phyloP scores from a whole-genome alignment of 2,797 vertebrate genomes.

The Champsocephalus esox region DNA sequence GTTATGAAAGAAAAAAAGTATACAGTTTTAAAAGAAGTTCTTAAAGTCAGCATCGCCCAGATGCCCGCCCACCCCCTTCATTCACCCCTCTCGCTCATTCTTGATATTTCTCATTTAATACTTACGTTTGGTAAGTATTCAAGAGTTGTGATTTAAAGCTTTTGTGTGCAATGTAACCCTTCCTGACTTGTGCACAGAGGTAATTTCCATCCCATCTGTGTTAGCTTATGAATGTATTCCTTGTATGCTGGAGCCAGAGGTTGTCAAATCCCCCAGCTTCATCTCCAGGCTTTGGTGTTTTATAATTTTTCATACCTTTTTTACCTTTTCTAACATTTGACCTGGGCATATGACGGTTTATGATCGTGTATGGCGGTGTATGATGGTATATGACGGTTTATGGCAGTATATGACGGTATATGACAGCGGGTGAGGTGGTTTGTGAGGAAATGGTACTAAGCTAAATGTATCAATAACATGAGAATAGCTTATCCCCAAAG shows the following conservation, averaged over 20 bases:
- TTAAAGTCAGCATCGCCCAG: constrained; percentile 11
- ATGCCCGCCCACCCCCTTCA: neutral
- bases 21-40: constrained; percentile 9
- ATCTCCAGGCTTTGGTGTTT: neutral
- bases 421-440: too few species aligned
- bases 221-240: constrained; percentile 41
- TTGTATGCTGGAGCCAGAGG: constrained; percentile 44
- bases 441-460: too few species aligned
- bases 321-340: too few species aligned
- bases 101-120: constrained; percentile 2
- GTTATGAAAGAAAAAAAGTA: constrained; percentile 2
- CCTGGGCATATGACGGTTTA: too few species aligned
- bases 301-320: too few species aligned
- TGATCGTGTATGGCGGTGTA: too few species aligned
- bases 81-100: constrained; percentile 1
- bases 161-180: constrained; percentile 49
- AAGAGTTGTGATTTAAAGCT: constrained; percentile 39
- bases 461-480: too few species aligned
- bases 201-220: constrained; percentile 50
- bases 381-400: too few species aligned
- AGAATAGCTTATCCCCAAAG: too few species aligned
- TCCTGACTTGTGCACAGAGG: constrained; percentile 35
- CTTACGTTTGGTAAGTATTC: constrained; percentile 3
- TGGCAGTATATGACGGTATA: too few species aligned
- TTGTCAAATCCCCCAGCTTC: constrained; percentile 41